These are phyloP conservation scores for Triplophysa rosa DNA, from an alignment of 2,113 vertebrate genomes.

Conservation along the genomic window DNA sequence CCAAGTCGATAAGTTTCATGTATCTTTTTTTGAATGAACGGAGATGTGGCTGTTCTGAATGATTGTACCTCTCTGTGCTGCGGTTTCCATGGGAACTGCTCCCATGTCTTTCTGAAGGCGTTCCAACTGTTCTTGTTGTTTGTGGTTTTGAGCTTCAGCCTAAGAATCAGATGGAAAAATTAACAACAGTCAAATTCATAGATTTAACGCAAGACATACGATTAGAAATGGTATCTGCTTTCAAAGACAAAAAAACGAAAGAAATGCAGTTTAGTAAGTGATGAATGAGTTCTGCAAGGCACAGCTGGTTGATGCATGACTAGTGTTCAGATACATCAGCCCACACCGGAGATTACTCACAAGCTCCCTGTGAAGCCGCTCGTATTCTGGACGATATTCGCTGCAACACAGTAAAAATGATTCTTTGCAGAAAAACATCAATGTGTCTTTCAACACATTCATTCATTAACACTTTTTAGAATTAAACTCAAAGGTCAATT, in stretches of 20 bases:
- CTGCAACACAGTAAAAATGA: conserved; percentile 65
- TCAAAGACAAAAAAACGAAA: not conserved
- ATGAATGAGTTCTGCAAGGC: not conserved
- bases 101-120: conserved; percentile 86
- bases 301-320: conserved; percentile 9
- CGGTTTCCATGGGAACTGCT: conserved; percentile 72
- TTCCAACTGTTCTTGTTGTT: conserved; percentile 86
- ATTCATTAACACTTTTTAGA: not conserved
- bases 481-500: not conserved
- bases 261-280: not conserved
- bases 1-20: not conserved
- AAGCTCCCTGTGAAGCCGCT: conserved; percentile 82
- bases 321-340: not conserved
- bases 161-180: conserved; percentile 56
- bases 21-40: conserved; percentile 17
- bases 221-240: not conserved
- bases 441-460: not conserved
- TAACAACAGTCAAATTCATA: not conserved
- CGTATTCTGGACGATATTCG: conserved; percentile 93
- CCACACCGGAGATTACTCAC: conserved; percentile 68
- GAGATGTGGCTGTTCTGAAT: conserved; percentile 1
- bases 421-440: conserved; percentile 3
- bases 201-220: not conserved
- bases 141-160: conserved; percentile 77
- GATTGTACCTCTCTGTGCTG: conserved; percentile 71